These are phyloP conservation scores for Disparrhopalites patrizii DNA, from an alignment of 2,888 invertebrate genomes.

Conservation along the genomic window DNA sequence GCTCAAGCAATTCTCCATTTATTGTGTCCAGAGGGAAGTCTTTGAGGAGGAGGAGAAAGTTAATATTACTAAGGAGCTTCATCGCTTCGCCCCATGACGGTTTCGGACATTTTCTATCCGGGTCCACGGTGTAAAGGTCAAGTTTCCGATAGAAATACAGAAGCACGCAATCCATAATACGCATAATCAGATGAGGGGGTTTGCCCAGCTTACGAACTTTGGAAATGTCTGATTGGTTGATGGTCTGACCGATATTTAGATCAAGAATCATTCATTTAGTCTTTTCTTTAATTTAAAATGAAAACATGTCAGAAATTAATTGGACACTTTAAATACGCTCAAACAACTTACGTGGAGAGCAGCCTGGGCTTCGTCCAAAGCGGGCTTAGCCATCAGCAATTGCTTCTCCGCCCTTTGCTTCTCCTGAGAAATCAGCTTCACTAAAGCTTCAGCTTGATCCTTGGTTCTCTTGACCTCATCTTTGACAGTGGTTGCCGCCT, in stretches of 20 bases:
- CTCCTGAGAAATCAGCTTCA: slow-evolving; percentile 80
- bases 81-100: slow-evolving; percentile 96
- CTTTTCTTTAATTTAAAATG: slow-evolving; percentile 89
- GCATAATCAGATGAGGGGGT: slow-evolving; percentile 92
- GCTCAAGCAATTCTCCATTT: slow-evolving; percentile 94
- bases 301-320: slow-evolving; percentile 51
- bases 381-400: slow-evolving; percentile 91
- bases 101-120: slow-evolving; percentile 77
- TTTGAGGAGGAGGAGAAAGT: no score
- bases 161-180: slow-evolving; percentile 95
- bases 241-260: no score
- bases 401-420: slow-evolving; percentile 88
- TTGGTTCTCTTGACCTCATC: slow-evolving; percentile 91
- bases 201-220: slow-evolving; percentile 85
- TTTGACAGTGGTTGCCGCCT: slow-evolving; percentile 76
- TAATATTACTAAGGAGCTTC: no score
- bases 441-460: slow-evolving; percentile 83
- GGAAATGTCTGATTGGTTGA: slow-evolving; percentile 93
- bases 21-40: slow-evolving; percentile 95
- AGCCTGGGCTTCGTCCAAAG: slow-evolving; percentile 87
- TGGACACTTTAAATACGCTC: no score
- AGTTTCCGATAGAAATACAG: slow-evolving; percentile 86
- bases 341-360: no score
- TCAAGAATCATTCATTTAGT: slow-evolving; percentile 92
- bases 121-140: slow-evolving; percentile 75